Evolutionary conservation across 2,797 vertebrate species (phyloP), one percentile per base, ranked within the genome.

Genomic region (Gallinago stenura): DNA sequence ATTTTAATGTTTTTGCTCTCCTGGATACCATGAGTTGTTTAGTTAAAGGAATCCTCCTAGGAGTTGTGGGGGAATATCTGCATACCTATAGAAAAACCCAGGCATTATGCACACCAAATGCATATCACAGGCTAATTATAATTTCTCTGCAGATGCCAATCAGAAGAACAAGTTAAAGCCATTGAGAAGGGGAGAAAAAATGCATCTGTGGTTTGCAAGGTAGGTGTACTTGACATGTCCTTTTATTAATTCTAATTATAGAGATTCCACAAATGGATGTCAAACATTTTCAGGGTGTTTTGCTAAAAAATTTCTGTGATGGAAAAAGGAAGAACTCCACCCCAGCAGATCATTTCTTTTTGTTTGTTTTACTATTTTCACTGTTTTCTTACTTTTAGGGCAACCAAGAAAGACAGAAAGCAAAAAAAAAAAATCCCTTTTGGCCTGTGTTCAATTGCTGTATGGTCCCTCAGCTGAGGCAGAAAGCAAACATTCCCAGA

Each of bases 361-460:
- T 89, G 81, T 95, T 95, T 97, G 79, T 86, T 96, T 97, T 94
- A 93, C 95, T 96, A 56, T 92, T 97, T 97, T 72, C 91, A 43
- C 86, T 96, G 82, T 95, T 97, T 97, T 95, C 41, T 78, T 95
- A 88, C 73, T 90, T 89, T 87, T 69, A 64, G 48, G 77, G 79
- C 19, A 17, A 95, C 81, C n/a, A 80, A 93, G 62, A 76, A 66
- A 83, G 81, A 51, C 41, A 95, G 66, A 86, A 85, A 84, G 64
- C 0, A 18, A 68, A 68, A 50, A 50, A 50, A 53, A 69, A 48
- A 46, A 80, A n/a, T 28, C 41, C 25, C 12, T 62, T 13, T 19
- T 77, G 82, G 72, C 25, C 14, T 5, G 1, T 9, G n/a, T 11
- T 71, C 46, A 61, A 4, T 20, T 62, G 22, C 79, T 62, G 45